Conservation (phyloP, 2,113 vertebrate species). For the Stegostoma tigrinum region DNA sequence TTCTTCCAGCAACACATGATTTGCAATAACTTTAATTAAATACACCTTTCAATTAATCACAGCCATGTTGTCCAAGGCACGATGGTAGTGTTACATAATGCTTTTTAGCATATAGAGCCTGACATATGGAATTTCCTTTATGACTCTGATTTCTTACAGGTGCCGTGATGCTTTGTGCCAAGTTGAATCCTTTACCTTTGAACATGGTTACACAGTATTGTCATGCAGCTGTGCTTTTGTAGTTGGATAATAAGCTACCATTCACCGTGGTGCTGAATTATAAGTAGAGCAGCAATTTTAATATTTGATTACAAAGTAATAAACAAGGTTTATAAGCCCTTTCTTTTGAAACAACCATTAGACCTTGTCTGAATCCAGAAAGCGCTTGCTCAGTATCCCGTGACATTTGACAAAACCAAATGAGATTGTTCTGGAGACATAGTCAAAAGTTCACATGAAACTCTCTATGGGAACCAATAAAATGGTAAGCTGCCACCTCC, state of each 20-base stretch:
- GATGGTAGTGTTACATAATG: neutral
- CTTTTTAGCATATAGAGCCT: neutral
- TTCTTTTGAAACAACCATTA: neutral
- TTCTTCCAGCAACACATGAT: neutral
- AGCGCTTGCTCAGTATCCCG: neutral
- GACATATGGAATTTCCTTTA: conserved; percentile 29
- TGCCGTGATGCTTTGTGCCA: neutral
- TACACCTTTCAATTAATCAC: conserved; percentile 29
- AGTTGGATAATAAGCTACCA: neutral
- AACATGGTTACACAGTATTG: neutral
- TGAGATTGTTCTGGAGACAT: neutral
- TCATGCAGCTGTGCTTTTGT: neutral
- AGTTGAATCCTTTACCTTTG: conserved; percentile 6
- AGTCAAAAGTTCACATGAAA: neutral
- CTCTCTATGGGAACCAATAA: neutral
- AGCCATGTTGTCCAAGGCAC: neutral
- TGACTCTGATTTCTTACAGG: conserved; percentile 28
- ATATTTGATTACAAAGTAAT: conserved; percentile 11
- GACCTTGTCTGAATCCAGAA: neutral
- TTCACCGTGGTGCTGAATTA: neutral
- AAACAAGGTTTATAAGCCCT: neutral
- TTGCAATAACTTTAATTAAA: neutral
- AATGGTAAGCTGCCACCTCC: neutral
- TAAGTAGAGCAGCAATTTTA: neutral
- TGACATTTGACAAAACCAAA: neutral